These are phyloP conservation scores for Habrosyne pyritoides DNA, from an alignment of 2,888 invertebrate genomes.

Conservation along the genomic window DNA sequence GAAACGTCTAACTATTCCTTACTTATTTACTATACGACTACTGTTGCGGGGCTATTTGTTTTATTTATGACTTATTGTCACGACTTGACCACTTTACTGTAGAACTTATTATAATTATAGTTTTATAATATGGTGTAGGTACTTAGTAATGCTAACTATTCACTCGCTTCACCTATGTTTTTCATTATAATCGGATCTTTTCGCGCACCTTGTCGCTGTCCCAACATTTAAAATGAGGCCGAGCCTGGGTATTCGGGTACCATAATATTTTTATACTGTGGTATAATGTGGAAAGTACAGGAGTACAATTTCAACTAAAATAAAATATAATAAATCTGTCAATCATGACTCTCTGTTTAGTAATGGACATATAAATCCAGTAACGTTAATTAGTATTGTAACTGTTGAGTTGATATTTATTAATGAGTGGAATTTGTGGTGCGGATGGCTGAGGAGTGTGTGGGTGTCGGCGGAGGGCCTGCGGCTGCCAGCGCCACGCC, in stretches of 20 bases:
- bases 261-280: too few relatives aligned
- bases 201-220: too few relatives aligned
- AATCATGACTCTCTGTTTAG: background rate
- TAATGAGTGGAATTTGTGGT: constrained; percentile 59
- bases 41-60: constrained; percentile 1
- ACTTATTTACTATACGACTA: constrained; percentile 35
- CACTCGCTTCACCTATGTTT: too few relatives aligned
- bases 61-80: background rate
- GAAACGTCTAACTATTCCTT: constrained; percentile 42
- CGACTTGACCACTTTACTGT: background rate
- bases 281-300: too few relatives aligned
- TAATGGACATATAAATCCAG: constrained; percentile 19
- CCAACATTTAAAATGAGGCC: too few relatives aligned
- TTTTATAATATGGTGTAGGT: background rate
- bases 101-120: background rate
- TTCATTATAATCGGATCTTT: too few relatives aligned
- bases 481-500: constrained; percentile 9
- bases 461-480: constrained; percentile 36
- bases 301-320: too few relatives aligned
- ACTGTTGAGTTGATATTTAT: constrained; percentile 53
- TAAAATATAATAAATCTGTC: too few relatives aligned
- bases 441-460: constrained; percentile 75
- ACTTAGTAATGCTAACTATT: too few relatives aligned
- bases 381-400: constrained; percentile 47
- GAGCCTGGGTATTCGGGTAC: too few relatives aligned